Percentiles rank a stretch among this genome's conserved stretches.
Evolutionary conservation across 2,888 invertebrate species (phyloP).

Genomic region (Strigamia crassipes): DNA sequence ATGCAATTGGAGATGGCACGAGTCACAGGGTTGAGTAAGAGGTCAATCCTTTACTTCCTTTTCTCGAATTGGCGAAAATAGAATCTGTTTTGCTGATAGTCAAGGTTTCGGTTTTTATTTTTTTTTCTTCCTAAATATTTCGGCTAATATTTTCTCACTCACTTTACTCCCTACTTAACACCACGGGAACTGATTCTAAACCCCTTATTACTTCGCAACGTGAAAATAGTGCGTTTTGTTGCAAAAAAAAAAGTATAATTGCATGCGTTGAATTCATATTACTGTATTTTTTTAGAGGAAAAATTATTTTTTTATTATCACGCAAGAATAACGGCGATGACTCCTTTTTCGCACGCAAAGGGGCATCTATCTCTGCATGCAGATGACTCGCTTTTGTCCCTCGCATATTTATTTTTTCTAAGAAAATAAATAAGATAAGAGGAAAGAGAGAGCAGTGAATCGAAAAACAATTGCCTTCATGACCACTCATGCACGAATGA

Average conservation of each 20-base stretch:
- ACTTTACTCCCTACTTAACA: constrained; percentile 2
- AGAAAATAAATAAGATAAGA: constrained; percentile 32
- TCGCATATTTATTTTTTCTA: constrained; percentile 25
- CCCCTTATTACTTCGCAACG: constrained; percentile 14
- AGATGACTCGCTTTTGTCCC: constrained; percentile 38
- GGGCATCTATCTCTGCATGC: constrained; percentile 15
- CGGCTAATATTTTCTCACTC: constrained; percentile 17
- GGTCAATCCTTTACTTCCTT: constrained; percentile 40
- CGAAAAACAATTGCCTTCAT: constrained; percentile 42
- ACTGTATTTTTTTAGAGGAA: neutral
- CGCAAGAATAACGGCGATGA: constrained; percentile 38
- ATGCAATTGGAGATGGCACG: constrained; percentile 40
- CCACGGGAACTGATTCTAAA: constrained; percentile 5
- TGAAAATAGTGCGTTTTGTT: neutral
- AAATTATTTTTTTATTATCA: constrained; percentile 17
- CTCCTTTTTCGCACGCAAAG: constrained; percentile 25
- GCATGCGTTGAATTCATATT: neutral
- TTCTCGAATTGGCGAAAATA: constrained; percentile 36
- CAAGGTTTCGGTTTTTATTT: neutral
- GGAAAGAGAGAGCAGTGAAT: constrained; percentile 29
- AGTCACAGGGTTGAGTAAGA: constrained; percentile 36
- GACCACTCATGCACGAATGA: constrained; percentile 40
- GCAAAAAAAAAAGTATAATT: neutral
- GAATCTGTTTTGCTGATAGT: neutral
- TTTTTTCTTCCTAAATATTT: neutral